phyloP scores from a whole-genome alignment of 2,113 vertebrate genomes.

The Ammodytes marinus region DNA sequence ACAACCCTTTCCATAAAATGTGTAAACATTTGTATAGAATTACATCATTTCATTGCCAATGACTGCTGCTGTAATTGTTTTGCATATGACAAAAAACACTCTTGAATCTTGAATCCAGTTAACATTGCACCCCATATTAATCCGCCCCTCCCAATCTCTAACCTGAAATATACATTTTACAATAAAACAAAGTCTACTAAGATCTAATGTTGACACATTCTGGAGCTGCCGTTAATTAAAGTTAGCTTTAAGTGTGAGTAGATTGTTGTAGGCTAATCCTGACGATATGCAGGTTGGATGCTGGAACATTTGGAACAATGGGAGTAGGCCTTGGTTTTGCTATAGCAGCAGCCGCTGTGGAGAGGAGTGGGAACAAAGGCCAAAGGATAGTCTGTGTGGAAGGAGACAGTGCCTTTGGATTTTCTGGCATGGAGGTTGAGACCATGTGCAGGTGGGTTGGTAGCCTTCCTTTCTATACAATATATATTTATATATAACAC shows the following conservation, averaged over 20 bases:
- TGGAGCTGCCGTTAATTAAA: neutral
- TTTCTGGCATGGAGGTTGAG: slow-evolving; percentile 98
- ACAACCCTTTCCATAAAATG: neutral
- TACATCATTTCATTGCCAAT: too few species aligned
- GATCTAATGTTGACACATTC: neutral
- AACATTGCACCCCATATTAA: too few species aligned
- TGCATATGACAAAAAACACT: too few species aligned
- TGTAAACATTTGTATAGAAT: neutral
- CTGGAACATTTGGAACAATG: slow-evolving; percentile 98
- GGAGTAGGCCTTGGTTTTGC: slow-evolving; percentile 96
- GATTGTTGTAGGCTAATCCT: slow-evolving; percentile 15
- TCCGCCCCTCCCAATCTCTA: neutral
- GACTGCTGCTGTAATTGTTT: too few species aligned
- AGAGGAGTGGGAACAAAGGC: slow-evolving; percentile 79
- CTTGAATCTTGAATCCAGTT: neutral
- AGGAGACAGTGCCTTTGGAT: slow-evolving; percentile 97
- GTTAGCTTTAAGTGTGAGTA: neutral
- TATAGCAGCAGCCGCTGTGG: slow-evolving; percentile 91
- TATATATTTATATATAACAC: neutral
- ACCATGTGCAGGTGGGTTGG: slow-evolving; percentile 93
- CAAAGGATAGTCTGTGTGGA: slow-evolving; percentile 91
- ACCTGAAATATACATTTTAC: neutral
- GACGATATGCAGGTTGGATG: slow-evolving; percentile 89
- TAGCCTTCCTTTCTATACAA: neutral
- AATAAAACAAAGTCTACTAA: neutral